Conservation (phyloP, 2,797 vertebrate species). For the Chanos chanos region DNA sequence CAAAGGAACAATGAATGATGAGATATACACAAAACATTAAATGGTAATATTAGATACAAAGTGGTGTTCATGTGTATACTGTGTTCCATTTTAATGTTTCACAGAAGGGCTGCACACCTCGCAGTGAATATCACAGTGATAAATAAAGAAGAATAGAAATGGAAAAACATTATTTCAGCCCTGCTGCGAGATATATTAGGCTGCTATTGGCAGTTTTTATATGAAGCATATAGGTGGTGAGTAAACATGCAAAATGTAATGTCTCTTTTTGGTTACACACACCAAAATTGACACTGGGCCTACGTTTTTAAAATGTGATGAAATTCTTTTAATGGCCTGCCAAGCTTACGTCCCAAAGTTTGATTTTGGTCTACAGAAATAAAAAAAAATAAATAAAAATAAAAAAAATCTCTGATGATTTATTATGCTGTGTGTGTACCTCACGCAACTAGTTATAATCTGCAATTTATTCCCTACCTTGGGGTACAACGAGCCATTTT, state of each 20-base stretch:
- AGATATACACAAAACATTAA: too few relatives aligned
- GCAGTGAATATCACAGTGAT: too few relatives aligned
- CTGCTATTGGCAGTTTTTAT: neutral
- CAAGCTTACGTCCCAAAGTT: constrained; percentile 67
- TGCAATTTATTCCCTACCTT: constrained; percentile 80
- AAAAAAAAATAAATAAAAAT: constrained; percentile 56
- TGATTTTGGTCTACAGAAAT: constrained; percentile 67
- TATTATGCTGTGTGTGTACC: constrained; percentile 81
- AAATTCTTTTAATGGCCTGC: constrained; percentile 80
- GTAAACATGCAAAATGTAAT: constrained; percentile 42
- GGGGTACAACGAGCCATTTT: constrained; percentile 73
- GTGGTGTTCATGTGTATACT: too few relatives aligned
- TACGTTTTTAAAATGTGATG: constrained; percentile 69
- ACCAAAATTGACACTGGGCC: constrained; percentile 67
- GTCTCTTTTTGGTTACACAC: constrained; percentile 53
- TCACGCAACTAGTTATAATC: constrained; percentile 70
- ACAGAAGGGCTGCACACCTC: too few relatives aligned
- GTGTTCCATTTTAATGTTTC: too few relatives aligned
- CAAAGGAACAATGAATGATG: too few relatives aligned
- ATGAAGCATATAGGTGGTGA: constrained; percentile 39
- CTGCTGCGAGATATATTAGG: too few relatives aligned
- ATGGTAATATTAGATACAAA: too few relatives aligned
- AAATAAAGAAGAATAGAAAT: too few relatives aligned
- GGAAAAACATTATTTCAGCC: too few relatives aligned
- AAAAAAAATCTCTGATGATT: constrained; percentile 67